Conservation (phyloP, 2,113 vertebrate species). For the Leptocoma aspasia region DNA sequence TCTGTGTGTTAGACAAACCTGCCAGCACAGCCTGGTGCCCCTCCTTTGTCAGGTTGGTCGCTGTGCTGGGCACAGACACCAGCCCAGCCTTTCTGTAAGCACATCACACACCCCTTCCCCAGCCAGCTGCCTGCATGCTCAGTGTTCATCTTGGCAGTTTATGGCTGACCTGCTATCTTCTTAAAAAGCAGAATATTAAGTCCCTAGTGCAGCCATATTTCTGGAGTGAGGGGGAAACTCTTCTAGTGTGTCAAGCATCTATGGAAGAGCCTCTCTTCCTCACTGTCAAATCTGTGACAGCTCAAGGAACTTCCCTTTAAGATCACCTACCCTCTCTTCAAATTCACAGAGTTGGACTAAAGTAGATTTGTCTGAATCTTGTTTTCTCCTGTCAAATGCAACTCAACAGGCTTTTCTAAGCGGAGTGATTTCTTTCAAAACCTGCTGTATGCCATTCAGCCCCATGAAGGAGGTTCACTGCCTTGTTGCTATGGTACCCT, state of each 20-base stretch:
- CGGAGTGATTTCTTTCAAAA: slow-evolving; percentile 52
- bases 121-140: neutral
- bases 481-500: slow-evolving; percentile 70
- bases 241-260: neutral
- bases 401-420: slow-evolving; percentile 23
- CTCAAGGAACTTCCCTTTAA: slow-evolving; percentile 19
- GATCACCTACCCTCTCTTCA: neutral
- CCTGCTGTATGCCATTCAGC: slow-evolving; percentile 1
- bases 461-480: slow-evolving; percentile 63
- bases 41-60: neutral
- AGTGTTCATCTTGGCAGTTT: neutral
- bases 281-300: neutral
- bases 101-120: neutral
- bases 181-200: neutral
- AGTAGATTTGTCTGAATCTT: neutral
- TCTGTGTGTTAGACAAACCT: neutral
- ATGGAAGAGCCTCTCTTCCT: neutral
- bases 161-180: neutral
- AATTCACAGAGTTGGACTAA: slow-evolving; percentile 13
- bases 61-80: neutral
- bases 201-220: neutral
- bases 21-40: neutral
- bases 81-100: neutral
- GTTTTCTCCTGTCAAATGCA: slow-evolving; percentile 44
- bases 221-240: neutral